phyloP scores from a whole-genome alignment of 2,888 invertebrate genomes.

The Cephus rjabovi region DNA sequence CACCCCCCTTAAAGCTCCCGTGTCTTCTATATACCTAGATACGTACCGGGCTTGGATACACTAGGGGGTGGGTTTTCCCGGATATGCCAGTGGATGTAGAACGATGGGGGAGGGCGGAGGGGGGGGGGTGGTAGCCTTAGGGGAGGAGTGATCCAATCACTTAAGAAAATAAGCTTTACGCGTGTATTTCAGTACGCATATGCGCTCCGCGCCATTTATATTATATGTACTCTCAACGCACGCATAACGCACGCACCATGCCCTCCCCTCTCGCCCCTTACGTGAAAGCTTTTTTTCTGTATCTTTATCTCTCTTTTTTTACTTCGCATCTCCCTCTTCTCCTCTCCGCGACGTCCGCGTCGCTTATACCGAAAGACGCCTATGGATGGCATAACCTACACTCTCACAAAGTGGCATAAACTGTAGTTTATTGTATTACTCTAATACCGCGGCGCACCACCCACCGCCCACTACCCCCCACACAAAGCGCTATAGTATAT shows the following conservation, averaged over 20 bases:
- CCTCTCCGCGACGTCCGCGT: background rate
- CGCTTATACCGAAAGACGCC: background rate
- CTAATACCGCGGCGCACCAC: conserved; percentile 34
- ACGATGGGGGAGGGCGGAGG: background rate
- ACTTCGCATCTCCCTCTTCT: background rate
- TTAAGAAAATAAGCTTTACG: conserved; percentile 48
- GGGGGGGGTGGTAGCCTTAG: background rate
- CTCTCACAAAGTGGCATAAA: conserved; percentile 44
- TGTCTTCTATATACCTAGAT: background rate
- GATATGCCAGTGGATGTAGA: background rate
- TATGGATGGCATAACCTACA: conserved; percentile 9
- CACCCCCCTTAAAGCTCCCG: background rate
- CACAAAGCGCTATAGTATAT: background rate
- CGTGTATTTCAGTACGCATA: conserved; percentile 35
- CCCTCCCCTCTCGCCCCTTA: background rate
- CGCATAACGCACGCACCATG: background rate
- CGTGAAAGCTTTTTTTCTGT: background rate
- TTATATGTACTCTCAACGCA: conserved; percentile 13
- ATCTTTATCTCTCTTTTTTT: background rate
- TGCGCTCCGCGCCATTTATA: conserved; percentile 21
- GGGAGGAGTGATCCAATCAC: conserved; percentile 42
- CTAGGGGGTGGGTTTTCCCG: background rate
- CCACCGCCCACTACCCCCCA: background rate
- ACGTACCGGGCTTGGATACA: background rate
- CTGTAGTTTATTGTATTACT: conserved; percentile 49